These are phyloP conservation scores for Lophius piscatorius DNA, from an alignment of 2,113 vertebrate genomes.

Conservation along the genomic window DNA sequence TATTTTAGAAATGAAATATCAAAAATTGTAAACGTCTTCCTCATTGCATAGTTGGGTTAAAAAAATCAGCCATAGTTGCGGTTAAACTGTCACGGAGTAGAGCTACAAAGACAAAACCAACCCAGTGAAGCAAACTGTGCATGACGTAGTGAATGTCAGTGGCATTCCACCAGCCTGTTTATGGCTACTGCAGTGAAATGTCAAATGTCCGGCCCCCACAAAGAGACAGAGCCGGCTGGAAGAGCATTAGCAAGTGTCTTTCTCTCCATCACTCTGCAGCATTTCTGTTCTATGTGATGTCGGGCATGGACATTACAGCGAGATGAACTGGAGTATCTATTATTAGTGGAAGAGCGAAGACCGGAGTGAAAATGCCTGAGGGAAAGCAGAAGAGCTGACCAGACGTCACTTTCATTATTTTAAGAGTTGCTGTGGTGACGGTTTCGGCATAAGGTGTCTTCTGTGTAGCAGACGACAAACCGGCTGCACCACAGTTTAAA, in stretches of 20 bases:
- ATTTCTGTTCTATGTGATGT: conserved; percentile 16
- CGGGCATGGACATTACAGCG: conserved; percentile 27
- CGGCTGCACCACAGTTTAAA: conserved; percentile 5
- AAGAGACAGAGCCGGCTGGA: conserved; percentile 23
- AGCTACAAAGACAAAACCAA: no score
- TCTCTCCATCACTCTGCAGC: conserved; percentile 23
- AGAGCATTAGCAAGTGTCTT: conserved; percentile 50
- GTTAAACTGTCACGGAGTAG: neutral
- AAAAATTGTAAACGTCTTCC: no score
- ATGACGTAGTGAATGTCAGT: conserved; percentile 72
- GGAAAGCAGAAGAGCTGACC: conserved; percentile 19
- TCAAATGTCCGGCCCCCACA: conserved; percentile 55
- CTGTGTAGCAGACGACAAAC: conserved; percentile 17
- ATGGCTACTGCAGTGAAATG: conserved; percentile 70
- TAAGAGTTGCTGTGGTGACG: conserved; percentile 53
- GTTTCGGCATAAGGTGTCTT: conserved; percentile 50
- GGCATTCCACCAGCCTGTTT: conserved; percentile 68
- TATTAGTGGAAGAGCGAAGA: conserved; percentile 44
- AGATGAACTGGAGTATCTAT: conserved; percentile 42
- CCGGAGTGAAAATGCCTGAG: conserved; percentile 23
- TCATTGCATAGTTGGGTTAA: neutral
- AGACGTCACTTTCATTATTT: conserved; percentile 49
- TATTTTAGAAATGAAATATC: no score
- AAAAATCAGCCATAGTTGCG: neutral
- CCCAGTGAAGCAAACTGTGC: no score